Base-by-base conservation (phyloP, 2,113 vertebrate genomes). In the Reinhardtius hippoglossoides region DNA sequence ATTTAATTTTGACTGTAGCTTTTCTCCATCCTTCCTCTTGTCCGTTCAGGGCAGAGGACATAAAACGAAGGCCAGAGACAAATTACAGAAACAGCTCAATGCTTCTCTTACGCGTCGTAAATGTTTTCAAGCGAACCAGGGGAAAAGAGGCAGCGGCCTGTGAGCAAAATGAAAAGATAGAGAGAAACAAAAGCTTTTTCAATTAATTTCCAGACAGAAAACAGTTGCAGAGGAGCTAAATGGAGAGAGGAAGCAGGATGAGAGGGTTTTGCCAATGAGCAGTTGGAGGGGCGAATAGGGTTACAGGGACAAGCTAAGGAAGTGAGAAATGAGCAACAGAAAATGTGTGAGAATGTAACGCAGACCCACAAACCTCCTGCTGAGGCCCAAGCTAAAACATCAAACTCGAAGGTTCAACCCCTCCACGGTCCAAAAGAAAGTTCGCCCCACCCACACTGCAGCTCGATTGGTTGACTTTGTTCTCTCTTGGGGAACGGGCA, bases 51-150 rank as follows among this genome's bases (percentile, higher is more conserved):
- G 55, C 10, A 27, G 26, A 58, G 63, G 82, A 60, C 68, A 54
- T 5, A n/a, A 57, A 44, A 52, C 57, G 40, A 67, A 24, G 63
- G 62, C 67, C 37, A n/a, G 52, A 84, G 71, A 88, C 57, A 48
- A 80, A 84, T 83, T 71, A 78, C 67, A 72, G 74, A 69, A 73
- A 48, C 20, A 46, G 71, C 42, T 74, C 68, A 52, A 52, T 61
- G 74, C 60, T 56, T 74, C 67, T 67, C 52, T 61, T 61, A 20
- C 20, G 44, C 31, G 3, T 14, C 3, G 1, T 60, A 46, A 44
- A 72, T 27, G 56, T 73, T 52, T 71, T 69, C 9, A 68, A 66
- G 54, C 10, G 3, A 65, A 23, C 23, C 54, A 52, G 57, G 56
- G 67, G 42, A 73, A 52, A 57, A 27, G 65, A 55, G 58, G 58